Conservation (phyloP, 2,797 vertebrate genomes). For the Caiman crocodilus region DNA sequence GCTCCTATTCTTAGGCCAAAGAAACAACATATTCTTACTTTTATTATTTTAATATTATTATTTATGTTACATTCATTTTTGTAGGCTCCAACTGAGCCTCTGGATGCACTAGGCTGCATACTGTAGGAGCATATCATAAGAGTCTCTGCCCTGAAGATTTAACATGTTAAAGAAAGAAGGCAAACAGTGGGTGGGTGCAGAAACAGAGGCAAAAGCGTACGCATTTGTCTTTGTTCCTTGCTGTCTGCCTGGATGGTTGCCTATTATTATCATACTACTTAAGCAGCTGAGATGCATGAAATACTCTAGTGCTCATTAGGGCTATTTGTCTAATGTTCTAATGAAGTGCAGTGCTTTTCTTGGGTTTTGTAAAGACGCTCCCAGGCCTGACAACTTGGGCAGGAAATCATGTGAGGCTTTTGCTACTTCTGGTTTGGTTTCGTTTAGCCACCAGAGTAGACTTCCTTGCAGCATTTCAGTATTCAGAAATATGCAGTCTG, state of each 20-base stretch:
- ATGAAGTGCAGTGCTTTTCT: not conserved
- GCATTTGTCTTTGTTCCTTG: not conserved
- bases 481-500: not conserved
- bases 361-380: not conserved
- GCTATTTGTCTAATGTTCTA: not conserved
- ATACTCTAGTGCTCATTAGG: not conserved
- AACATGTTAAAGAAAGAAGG: not conserved
- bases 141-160: not conserved
- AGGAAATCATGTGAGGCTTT: not conserved
- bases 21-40: not conserved
- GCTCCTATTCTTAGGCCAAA: not conserved
- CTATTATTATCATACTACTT: not conserved
- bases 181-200: not conserved
- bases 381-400: accelerated
- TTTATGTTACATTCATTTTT: not conserved
- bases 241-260: not conserved
- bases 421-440: not conserved
- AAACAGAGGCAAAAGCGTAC: not conserved
- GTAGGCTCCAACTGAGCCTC: not conserved
- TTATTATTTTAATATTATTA: no score
- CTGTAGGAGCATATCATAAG: not conserved
- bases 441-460: no score
- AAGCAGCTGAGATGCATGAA: not conserved
- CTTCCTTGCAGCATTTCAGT: not conserved
- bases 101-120: accelerated